Evolutionary conservation across 1,140 invertebrate species (phyloP).

Genomic region (Atopsyche davidsoni): DNA sequence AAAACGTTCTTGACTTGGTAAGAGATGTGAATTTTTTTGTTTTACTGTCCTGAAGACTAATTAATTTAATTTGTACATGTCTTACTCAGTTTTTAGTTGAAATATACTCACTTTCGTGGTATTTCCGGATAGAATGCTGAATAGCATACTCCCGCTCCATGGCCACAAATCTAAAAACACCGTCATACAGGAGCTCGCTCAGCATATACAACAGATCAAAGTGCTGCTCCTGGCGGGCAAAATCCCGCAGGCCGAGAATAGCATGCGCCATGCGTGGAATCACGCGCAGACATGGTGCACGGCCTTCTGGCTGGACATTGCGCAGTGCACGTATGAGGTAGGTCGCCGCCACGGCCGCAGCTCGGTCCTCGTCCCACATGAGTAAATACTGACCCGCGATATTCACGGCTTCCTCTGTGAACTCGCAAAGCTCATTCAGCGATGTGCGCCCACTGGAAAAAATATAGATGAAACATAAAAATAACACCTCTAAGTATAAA

Average conservation of each 20-base stretch:
- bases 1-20: no score
- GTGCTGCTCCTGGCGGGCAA: not conserved
- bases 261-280: not conserved
- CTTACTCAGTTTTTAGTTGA: no score
- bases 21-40: no score
- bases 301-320: not conserved
- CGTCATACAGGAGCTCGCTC: slow-evolving; percentile 15
- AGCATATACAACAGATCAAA: slow-evolving; percentile 9
- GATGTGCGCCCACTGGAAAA: slow-evolving; percentile 11
- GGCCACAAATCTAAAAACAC: slow-evolving; percentile 20
- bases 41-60: no score
- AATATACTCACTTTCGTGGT: slow-evolving; percentile 15
- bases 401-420: slow-evolving; percentile 6
- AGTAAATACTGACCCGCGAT: slow-evolving; percentile 8
- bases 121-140: slow-evolving; percentile 16
- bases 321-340: slow-evolving; percentile 8
- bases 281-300: not conserved
- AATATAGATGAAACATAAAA: not conserved
- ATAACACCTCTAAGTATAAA: not conserved
- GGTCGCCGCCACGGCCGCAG: slow-evolving; percentile 2
- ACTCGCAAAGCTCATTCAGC: slow-evolving; percentile 11
- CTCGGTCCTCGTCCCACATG: not conserved
- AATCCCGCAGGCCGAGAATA: not conserved
- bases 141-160: slow-evolving; percentile 15
- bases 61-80: no score